Evolutionary conservation across 1,140 invertebrate species (phyloP), one percentile per base, ranked within the genome.

Genomic region (Bombus fervidus): DNA sequence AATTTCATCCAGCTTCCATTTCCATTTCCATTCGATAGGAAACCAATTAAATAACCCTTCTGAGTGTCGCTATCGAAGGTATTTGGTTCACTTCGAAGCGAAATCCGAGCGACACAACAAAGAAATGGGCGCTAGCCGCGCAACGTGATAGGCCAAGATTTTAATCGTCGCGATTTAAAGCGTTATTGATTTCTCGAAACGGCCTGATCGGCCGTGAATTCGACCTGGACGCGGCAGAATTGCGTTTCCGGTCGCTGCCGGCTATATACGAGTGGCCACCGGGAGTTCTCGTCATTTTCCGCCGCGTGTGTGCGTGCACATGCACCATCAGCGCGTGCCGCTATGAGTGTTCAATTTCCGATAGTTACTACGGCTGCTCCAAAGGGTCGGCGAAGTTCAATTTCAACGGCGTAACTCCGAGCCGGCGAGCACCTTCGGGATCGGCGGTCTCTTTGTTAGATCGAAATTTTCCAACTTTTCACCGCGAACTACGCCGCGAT

Each of bases 311-410:
- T 78, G 73, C 57, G 25, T 72, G 41, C 64, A 64, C 74, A 43
- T 41, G 39, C 62, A 59, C 69, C 85, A 79, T n/a, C 28, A 12
- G 28, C 59, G n/a, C 80, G 73, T 28, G 53, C 73, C 88, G 68
- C 83, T 93, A 91, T 87, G 89, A 90, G 90, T 88, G 88, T 91
- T 92, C 92, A 92, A 93, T 93, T 93, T 93, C 93, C 91, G 91
- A 93, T 92, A 92, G 92, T 93, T 93, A 91, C 91, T 85, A 90
- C 89, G 85, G 87, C 80, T 90, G 87, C 88, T 85, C 89, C 90
- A 93, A 93, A 92, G 91, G 91, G 87, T 93, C 90, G 90, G 86
- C 87, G 39, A 93, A 93, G 92, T 93, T 93, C 92, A 93, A 93
- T 93, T 93, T 92, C 89, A 92, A 90, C 86, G 87, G 84, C 85